Evolutionary conservation across 2,888 invertebrate genomes (phyloP), one percentile per base, ranked within the genome.

Genomic region (Vanessa cardui): DNA sequence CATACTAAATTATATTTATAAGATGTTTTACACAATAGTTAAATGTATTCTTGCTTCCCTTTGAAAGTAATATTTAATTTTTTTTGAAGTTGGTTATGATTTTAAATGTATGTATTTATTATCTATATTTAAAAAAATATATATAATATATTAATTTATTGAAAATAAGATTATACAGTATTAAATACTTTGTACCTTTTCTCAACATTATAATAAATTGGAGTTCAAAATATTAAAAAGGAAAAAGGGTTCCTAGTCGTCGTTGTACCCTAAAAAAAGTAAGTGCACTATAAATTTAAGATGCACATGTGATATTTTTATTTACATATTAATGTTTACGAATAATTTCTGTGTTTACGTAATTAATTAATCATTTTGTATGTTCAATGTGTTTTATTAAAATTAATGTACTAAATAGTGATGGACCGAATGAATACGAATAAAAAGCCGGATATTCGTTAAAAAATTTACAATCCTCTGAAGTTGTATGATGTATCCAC

Each of bases 271-370:
- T 71, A n/a, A 59, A 58, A 26, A 65, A 58, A 9, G 18, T 56
- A 60, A 63, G 74, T 77, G 77, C 78, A 78, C 79, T 73, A 73
- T 67, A 54, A 60, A 59, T 72, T 74, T 73, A 68, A 66, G 46
- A 64, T 71, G 78, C 78, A 78, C 77, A 76, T 78, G 78, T 79
- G 78, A 79, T 79, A 79, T 77, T 71, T 72, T 71, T 71, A 72
- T 74, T 78, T 76, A 73, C 21, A 62, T 18, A 44, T 52, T 26
- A 52, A 21, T 58, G 15, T 44, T 58, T 44, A 58, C 20, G 44
- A 56, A 39, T 33, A 21, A 54, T 54, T 46, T 59, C 59, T 26
- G 26, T 20, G 7, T 59, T 59, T 60, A 31, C 31, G 31, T 60
- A 56, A 56, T 44, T n/a, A 45, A 39, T 59, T 46, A 59, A 45